Percentiles rank a stretch among this genome's conserved stretches.
phyloP scores from a whole-genome alignment of 1,140 invertebrate genomes.

The Parasteatoda tepidariorum region DNA sequence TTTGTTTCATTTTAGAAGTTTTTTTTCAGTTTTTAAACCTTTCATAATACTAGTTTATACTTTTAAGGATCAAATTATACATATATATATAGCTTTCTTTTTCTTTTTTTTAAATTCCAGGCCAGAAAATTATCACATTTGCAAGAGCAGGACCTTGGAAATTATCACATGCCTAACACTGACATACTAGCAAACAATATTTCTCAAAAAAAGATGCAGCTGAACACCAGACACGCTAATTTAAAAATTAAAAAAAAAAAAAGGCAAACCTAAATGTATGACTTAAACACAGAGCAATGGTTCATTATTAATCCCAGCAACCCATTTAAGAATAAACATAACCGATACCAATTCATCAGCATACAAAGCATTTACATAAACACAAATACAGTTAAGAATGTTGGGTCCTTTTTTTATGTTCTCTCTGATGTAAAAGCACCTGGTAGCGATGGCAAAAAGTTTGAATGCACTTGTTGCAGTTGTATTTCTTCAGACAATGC shows the following conservation, averaged over 20 bases:
- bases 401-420: slow-evolving; percentile 40
- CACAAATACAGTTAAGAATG: slow-evolving; percentile 37
- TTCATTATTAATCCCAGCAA: no score
- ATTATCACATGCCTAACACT: slow-evolving; percentile 59
- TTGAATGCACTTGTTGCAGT: slow-evolving; percentile 56
- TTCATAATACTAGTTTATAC: slow-evolving; percentile 21
- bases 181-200: slow-evolving; percentile 26
- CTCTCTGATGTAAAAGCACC: slow-evolving; percentile 59
- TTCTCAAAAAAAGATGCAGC: slow-evolving; percentile 18
- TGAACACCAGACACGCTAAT: no score
- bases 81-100: slow-evolving; percentile 41
- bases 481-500: slow-evolving; percentile 32
- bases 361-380: not conserved
- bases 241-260: no score
- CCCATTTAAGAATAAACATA: no score
- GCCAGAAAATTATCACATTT: slow-evolving; percentile 60
- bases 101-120: slow-evolving; percentile 37
- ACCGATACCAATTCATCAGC: no score
- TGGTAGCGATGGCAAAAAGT: slow-evolving; percentile 58
- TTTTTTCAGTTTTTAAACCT: not conserved
- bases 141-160: slow-evolving; percentile 48
- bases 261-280: no score
- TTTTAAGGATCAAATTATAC: slow-evolving; percentile 22
- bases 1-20: slow-evolving; percentile 14
- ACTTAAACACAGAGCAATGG: no score